Conservation (phyloP, 2,797 vertebrate genomes). For the Gallirallus australis region DNA sequence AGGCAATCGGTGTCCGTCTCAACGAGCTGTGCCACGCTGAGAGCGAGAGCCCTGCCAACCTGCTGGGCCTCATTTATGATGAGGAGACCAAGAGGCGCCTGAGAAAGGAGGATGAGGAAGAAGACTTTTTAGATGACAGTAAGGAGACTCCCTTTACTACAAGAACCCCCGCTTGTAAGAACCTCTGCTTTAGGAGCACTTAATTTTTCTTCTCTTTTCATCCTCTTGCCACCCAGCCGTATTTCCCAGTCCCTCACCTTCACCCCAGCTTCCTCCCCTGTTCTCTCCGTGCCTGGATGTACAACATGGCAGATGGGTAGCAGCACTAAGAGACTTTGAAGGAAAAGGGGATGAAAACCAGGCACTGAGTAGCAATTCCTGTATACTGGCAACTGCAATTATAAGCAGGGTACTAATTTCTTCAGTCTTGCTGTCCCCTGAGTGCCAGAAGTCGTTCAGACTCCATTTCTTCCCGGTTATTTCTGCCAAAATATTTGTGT, state of each 20-base stretch:
- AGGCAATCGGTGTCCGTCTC: conserved; percentile 94
- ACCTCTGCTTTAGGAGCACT: conserved; percentile 84
- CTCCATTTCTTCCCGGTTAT: not conserved
- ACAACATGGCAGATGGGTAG: not conserved
- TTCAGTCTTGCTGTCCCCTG: not conserved
- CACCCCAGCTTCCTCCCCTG: conserved; percentile 15
- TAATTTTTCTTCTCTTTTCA: conserved; percentile 69
- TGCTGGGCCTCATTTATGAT: conserved; percentile 96
- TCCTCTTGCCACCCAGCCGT: conserved; percentile 69
- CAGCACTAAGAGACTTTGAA: not conserved
- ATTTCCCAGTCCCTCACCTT: conserved; percentile 42
- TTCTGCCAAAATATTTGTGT: not conserved
- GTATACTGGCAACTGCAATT: not conserved
- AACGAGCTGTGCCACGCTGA: conserved; percentile 96
- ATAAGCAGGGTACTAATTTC: not conserved
- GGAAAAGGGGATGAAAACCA: not conserved
- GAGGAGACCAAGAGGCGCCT: conserved; percentile 96
- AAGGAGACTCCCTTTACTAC: conserved; percentile 90
- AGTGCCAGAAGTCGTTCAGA: not conserved
- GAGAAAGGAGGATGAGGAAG: conserved; percentile 97
- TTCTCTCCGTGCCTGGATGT: conserved; percentile 27
- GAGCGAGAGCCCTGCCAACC: conserved; percentile 96
- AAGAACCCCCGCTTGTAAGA: conserved; percentile 87
- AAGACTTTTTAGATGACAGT: conserved; percentile 99
- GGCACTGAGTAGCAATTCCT: not conserved